These are phyloP conservation scores for Diorhabda sublineata DNA, from an alignment of 1,140 invertebrate genomes.

Conservation along the genomic window DNA sequence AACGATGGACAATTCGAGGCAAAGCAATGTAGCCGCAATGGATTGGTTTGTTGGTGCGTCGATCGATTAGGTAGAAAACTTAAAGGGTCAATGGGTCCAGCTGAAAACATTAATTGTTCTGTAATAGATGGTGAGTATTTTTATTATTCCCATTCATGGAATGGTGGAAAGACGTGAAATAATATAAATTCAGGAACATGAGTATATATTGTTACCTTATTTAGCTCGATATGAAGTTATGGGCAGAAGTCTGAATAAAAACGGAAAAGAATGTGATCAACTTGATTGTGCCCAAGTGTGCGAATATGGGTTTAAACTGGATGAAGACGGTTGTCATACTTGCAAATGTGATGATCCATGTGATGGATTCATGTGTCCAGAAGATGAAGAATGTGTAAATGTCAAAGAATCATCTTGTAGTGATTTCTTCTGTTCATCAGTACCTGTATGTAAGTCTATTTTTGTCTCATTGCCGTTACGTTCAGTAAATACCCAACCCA, in stretches of 20 bases:
- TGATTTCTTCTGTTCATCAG: conserved; percentile 66
- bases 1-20: conserved; percentile 65
- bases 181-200: no score
- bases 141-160: background rate
- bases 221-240: conserved; percentile 46
- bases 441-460: conserved; percentile 64
- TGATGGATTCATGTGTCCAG: conserved; percentile 68
- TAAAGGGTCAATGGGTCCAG: conserved; percentile 71
- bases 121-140: conserved; percentile 40
- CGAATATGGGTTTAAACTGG: conserved; percentile 77
- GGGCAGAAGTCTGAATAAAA: conserved; percentile 48
- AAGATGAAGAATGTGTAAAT: conserved; percentile 68
- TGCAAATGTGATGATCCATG: conserved; percentile 85
- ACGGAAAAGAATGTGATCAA: conserved; percentile 49
- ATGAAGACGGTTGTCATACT: conserved; percentile 71
- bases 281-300: conserved; percentile 73
- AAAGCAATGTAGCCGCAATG: conserved; percentile 76
- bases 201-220: no score
- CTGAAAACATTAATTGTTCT: conserved; percentile 63
- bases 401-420: conserved; percentile 64
- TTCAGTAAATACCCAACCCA: no score
- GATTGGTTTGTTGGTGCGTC: conserved; percentile 83
- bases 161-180: no score
- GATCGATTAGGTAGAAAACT: conserved; percentile 70
- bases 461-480: background rate